Conservation (phyloP, 2,797 vertebrate species). For the Paratrypauchen microcephalus region DNA sequence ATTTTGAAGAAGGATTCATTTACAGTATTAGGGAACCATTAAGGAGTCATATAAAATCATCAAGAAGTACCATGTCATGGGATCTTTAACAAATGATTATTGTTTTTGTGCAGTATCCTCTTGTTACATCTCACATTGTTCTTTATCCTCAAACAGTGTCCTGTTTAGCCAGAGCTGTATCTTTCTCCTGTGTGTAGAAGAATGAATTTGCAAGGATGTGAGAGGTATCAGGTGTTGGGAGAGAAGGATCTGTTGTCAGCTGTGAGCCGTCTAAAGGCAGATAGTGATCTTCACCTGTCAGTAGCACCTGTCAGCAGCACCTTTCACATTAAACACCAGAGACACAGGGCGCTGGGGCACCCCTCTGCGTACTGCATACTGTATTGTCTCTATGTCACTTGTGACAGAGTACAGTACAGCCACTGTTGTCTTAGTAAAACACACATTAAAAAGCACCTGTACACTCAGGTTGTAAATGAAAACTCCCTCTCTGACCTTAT, state of each 20-base stretch:
- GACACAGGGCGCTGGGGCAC: constrained; percentile 5
- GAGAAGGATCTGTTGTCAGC: constrained; percentile 12
- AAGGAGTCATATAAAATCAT: too few species aligned
- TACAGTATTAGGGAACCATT: too few species aligned
- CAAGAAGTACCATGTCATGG: too few species aligned
- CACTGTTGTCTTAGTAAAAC: not conserved
- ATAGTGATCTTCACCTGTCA: constrained; percentile 9
- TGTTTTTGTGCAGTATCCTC: not conserved
- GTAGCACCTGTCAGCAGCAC: constrained; percentile 2
- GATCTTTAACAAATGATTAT: too few species aligned
- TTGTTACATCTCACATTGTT: not conserved
- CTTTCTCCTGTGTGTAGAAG: not conserved
- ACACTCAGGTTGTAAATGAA: not conserved
- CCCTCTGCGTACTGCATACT: not conserved
- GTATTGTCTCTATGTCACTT: not conserved
- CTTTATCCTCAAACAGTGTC: not conserved
- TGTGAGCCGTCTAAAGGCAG: not conserved
- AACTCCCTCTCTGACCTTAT: too few species aligned
- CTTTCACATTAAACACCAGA: constrained; percentile 5
- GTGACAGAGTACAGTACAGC: too few species aligned
- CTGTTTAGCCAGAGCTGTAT: not conserved
- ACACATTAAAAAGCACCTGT: not conserved
- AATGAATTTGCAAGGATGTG: not conserved
- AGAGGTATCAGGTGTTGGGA: not conserved
- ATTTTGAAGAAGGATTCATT: too few species aligned